A percentile compares a stretch with the other conserved stretches of the same genome.
Evolutionary conservation across 2,888 invertebrate species (phyloP).

Genomic region (Ophioninae sp.): DNA sequence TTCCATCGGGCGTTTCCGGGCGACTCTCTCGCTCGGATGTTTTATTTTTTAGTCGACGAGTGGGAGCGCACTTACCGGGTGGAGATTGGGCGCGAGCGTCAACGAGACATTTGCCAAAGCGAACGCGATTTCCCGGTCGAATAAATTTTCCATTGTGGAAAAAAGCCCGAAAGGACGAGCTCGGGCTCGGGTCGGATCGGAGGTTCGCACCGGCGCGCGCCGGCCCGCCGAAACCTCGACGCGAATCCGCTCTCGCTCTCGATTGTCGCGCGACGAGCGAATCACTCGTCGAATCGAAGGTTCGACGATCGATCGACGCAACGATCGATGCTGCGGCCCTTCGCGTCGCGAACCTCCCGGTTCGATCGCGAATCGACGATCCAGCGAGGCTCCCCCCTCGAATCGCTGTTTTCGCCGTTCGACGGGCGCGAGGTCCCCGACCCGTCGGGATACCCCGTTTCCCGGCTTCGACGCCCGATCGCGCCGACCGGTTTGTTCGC

Average conservation of each 20-base stretch:
- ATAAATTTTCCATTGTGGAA: not conserved
- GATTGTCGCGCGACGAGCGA: not conserved
- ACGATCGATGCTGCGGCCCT: no score
- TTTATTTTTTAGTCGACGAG: not conserved
- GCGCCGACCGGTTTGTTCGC: no score
- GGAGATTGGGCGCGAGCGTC: not conserved
- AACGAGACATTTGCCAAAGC: not conserved
- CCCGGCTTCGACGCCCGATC: no score
- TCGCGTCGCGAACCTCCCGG: no score
- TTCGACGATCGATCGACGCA: not conserved
- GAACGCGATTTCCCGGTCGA: not conserved
- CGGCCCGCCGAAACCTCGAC: not conserved
- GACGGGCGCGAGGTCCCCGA: no score
- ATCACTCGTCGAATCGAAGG: not conserved
- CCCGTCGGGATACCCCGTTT: no score
- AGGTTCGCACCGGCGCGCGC: not conserved
- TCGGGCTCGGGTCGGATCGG: not conserved
- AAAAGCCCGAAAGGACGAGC: not conserved
- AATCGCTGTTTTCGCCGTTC: no score
- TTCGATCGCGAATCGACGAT: not conserved
- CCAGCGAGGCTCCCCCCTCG: no score
- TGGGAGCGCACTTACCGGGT: not conserved
- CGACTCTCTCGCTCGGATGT: no score
- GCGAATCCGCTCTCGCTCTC: not conserved
- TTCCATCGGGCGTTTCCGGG: not conserved